These are phyloP conservation scores for Chrysochloris asiatica DNA, from an alignment of 2,113 vertebrate genomes.

Conservation along the genomic window DNA sequence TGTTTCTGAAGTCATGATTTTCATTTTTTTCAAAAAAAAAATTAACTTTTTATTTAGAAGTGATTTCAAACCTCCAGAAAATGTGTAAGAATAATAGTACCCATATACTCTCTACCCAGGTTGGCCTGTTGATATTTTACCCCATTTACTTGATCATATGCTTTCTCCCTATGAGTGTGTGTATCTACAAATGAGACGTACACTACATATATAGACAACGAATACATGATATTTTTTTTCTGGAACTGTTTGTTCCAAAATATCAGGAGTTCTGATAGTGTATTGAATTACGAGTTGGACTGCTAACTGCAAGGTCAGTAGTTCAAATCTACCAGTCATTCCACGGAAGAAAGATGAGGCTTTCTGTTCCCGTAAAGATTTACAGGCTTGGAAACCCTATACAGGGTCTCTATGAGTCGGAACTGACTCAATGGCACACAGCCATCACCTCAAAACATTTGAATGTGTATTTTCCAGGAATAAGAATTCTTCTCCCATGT, in stretches of 20 bases:
- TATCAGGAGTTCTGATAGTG: no score
- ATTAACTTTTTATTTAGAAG: constrained; percentile 24
- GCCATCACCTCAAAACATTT: not conserved
- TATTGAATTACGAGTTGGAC: no score
- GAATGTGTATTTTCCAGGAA: not conserved
- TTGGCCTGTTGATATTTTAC: fast-evolving
- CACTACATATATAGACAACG: not conserved
- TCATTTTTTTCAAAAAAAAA: no score
- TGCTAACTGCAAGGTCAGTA: no score
- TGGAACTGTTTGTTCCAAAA: no score
- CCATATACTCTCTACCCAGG: not conserved
- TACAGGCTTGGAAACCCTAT: no score
- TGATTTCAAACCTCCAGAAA: not conserved
- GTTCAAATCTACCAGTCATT: no score
- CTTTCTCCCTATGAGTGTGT: not conserved
- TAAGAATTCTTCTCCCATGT: not conserved
- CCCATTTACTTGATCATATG: not conserved
- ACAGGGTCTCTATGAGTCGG: no score
- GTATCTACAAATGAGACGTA: fast-evolving
- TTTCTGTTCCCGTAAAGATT: no score
- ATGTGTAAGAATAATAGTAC: not conserved
- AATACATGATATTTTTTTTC: no score
- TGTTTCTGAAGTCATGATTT: not conserved
- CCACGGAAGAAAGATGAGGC: no score
- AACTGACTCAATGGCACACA: no score